These are phyloP conservation scores for Apotomis turbidana DNA, from an alignment of 2,888 invertebrate genomes.

Conservation along the genomic window DNA sequence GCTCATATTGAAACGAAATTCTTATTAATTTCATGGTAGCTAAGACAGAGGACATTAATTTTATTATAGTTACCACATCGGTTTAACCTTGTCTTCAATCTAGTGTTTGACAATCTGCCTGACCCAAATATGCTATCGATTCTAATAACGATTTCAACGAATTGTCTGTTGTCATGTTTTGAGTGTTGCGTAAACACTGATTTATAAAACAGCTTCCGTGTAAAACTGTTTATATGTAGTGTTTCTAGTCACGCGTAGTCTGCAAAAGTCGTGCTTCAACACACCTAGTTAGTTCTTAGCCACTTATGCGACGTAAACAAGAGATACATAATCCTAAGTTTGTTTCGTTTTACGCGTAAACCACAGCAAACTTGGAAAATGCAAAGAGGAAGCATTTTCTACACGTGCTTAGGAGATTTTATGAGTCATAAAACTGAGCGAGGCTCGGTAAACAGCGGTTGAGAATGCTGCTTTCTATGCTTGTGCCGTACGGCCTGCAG, in stretches of 20 bases:
- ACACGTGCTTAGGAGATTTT: slow-evolving; percentile 52
- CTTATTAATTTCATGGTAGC: slow-evolving; percentile 36
- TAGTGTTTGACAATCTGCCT: slow-evolving; percentile 9
- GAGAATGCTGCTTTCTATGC: slow-evolving; percentile 43
- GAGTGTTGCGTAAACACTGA: neutral
- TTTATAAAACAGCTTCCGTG: neutral
- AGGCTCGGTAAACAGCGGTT: slow-evolving; percentile 51
- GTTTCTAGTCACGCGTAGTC: neutral
- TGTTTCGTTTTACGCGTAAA: slow-evolving; percentile 16
- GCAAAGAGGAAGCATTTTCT: slow-evolving; percentile 56
- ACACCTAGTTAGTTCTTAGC: neutral
- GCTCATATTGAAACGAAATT: slow-evolving; percentile 37
- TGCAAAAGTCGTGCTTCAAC: neutral
- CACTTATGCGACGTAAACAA: slow-evolving; percentile 5
- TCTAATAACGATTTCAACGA: neutral
- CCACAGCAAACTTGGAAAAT: slow-evolving; percentile 31
- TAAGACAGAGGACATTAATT: slow-evolving; percentile 33
- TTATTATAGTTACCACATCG: slow-evolving; percentile 35
- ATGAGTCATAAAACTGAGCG: slow-evolving; percentile 60
- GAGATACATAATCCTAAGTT: slow-evolving; percentile 17
- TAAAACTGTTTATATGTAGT: neutral
- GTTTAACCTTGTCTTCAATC: slow-evolving; percentile 8
- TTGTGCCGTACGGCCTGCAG: neutral
- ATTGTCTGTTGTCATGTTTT: slow-evolving; percentile 15
- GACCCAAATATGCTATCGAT: slow-evolving; percentile 1